A percentile compares a stretch with the other conserved stretches of the same genome.
Evolutionary conservation across 1,140 invertebrate species (phyloP).

Genomic region (Drosophila sp.): DNA sequence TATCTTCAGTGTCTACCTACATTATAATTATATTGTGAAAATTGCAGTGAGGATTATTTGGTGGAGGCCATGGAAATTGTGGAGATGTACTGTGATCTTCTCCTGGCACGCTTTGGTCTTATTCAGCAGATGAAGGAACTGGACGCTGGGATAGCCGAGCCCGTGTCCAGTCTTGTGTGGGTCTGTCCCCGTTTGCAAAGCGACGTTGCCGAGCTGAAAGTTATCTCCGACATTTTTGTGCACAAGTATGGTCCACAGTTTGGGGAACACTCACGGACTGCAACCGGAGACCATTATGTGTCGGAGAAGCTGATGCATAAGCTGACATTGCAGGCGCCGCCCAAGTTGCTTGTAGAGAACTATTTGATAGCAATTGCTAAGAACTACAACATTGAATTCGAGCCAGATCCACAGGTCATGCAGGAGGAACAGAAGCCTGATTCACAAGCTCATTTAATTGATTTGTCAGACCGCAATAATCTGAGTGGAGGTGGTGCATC

Average conservation of each 20-base stretch:
- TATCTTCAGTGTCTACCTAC: neutral
- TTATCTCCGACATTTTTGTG: constrained; percentile 95
- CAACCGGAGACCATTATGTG: constrained; percentile 90
- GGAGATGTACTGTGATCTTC: constrained; percentile 99
- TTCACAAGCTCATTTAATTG: constrained; percentile 92
- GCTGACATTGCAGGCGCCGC: constrained; percentile 97
- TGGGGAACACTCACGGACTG: constrained; percentile 92
- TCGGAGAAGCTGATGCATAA: constrained; percentile 98
- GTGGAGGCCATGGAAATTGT: constrained; percentile 99
- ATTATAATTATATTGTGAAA: neutral
- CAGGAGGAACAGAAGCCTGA: constrained; percentile 89
- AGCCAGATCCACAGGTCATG: constrained; percentile 96
- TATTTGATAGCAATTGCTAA: constrained; percentile 98
- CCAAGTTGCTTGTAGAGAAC: constrained; percentile 97
- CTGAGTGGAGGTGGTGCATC: constrained; percentile 85
- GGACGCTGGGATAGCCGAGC: constrained; percentile 97
- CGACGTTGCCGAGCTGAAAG: constrained; percentile 89
- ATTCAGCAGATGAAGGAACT: constrained; percentile 99
- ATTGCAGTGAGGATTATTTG: constrained; percentile 96
- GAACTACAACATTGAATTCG: constrained; percentile 96
- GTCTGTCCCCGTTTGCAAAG: constrained; percentile 94
- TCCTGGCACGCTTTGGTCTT: constrained; percentile 98
- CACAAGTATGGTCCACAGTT: constrained; percentile 98
- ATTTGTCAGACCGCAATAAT: constrained; percentile 89
- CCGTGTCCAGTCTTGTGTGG: constrained; percentile 98